Conservation (phyloP, 2,888 invertebrate species). For the Mesorhabditis belari region DNA sequence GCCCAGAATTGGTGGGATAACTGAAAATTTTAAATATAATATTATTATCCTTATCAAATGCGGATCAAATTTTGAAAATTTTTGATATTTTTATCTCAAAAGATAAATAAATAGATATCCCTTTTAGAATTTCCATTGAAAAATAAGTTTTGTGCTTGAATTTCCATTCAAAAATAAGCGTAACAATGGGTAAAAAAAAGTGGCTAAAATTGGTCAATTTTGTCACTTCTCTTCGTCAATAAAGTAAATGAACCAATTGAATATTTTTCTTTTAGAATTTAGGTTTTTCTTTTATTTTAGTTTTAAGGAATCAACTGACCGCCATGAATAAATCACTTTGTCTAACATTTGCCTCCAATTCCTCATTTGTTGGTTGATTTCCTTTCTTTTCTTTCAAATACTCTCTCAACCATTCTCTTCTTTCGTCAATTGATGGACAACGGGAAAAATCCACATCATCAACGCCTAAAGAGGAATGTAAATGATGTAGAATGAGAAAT, state of each 20-base stretch:
- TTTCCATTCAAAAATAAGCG: not conserved
- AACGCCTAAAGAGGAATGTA: conserved; percentile 31
- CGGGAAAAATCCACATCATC: conserved; percentile 40
- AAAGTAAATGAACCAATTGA: not conserved
- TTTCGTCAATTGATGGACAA: conserved; percentile 33
- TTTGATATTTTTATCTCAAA: too few relatives aligned
- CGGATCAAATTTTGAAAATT: not conserved
- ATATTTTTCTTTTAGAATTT: not conserved
- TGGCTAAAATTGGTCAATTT: not conserved
- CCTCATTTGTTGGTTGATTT: conserved; percentile 2
- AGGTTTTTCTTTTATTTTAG: not conserved
- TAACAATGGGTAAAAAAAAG: conserved; percentile 5
- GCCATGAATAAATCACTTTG: conserved; percentile 41
- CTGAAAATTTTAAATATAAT: conserved; percentile 20
- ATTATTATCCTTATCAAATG: not conserved
- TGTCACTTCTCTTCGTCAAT: not conserved
- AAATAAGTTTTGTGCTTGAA: too few relatives aligned
- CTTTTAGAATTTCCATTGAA: too few relatives aligned
- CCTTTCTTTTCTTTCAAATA: conserved; percentile 26
- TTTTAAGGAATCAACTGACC: conserved; percentile 16
- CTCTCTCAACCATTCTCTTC: conserved; percentile 27
- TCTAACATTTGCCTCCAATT: conserved; percentile 17
- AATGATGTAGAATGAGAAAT: not conserved
- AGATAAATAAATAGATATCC: too few relatives aligned
- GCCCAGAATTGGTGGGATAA: conserved; percentile 50